Evolutionary conservation across 2,888 invertebrate genomes (phyloP).

Genomic region (Patella depressa): DNA sequence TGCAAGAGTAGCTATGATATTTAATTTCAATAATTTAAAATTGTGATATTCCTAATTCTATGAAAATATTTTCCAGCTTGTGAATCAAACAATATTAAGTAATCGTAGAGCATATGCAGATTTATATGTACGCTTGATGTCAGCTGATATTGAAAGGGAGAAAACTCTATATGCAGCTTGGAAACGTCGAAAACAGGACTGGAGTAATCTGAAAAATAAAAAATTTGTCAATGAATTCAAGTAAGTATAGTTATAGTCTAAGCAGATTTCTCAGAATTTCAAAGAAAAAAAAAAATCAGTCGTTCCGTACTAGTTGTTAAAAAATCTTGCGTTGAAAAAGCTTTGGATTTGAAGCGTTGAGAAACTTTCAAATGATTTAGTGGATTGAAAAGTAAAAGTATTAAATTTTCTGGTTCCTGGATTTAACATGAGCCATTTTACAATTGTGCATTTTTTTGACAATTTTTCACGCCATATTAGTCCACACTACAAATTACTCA

Average conservation of each 20-base stretch:
- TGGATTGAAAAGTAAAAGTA: too few relatives aligned
- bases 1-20: not conserved
- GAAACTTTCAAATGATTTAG: too few relatives aligned
- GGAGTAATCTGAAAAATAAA: constrained; percentile 62
- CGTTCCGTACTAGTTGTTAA: too few relatives aligned
- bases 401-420: too few relatives aligned
- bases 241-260: constrained; percentile 36
- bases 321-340: too few relatives aligned
- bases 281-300: too few relatives aligned
- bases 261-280: too few relatives aligned
- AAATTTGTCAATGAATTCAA: constrained; percentile 56
- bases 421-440: too few relatives aligned
- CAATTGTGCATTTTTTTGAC: too few relatives aligned
- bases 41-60: not conserved
- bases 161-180: constrained; percentile 61
- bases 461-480: too few relatives aligned
- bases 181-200: constrained; percentile 62
- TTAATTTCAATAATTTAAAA: not conserved
- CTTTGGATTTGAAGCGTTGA: too few relatives aligned
- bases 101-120: constrained; percentile 68
- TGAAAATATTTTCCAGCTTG: constrained; percentile 46
- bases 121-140: constrained; percentile 64
- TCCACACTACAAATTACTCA: too few relatives aligned
- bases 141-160: constrained; percentile 69
- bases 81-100: constrained; percentile 69